Percentiles rank a stretch among this genome's conserved stretches.
These are phyloP conservation scores for Agraylea sexmaculata DNA, from an alignment of 1,140 invertebrate genomes.

Conservation along the genomic window DNA sequence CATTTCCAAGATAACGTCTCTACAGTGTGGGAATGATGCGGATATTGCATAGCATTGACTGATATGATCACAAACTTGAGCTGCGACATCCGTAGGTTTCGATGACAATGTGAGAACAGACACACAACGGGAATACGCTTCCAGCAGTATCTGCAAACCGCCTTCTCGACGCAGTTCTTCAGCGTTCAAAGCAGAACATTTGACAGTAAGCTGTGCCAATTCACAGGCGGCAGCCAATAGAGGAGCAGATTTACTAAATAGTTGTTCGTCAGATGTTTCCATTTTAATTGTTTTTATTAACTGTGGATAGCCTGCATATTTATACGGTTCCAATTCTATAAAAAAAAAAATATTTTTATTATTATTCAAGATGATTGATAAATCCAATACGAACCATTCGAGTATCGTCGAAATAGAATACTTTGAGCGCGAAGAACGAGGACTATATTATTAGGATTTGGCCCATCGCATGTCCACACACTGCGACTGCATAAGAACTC, in stretches of 20 bases:
- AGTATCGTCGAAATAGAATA: conserved; percentile 89
- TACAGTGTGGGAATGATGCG: conserved; percentile 83
- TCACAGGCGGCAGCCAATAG: conserved; percentile 85
- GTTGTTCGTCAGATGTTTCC: conserved; percentile 83
- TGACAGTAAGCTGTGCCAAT: conserved; percentile 91
- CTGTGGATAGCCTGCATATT: conserved; percentile 98
- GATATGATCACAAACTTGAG: conserved; percentile 88
- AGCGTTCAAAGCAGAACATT: conserved; percentile 93
- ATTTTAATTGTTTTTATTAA: conserved; percentile 91
- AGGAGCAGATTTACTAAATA: conserved; percentile 83
- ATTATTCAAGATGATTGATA: conserved; percentile 7
- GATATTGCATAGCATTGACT: conserved; percentile 88
- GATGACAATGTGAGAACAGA: conserved; percentile 72
- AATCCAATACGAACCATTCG: conserved; percentile 50
- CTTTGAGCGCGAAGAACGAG: conserved; percentile 91
- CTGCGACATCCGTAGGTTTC: conserved; percentile 67
- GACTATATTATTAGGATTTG: conserved; percentile 93
- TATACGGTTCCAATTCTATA: conserved; percentile 86
- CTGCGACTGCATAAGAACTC: conserved; percentile 94
- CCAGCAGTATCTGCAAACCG: conserved; percentile 78
- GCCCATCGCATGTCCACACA: conserved; percentile 76
- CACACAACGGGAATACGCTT: conserved; percentile 85
- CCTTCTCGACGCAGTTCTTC: conserved; percentile 91
- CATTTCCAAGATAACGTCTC: conserved; percentile 78
- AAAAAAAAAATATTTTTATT: conserved; percentile 12